These are phyloP conservation scores for Platyrinchus mystaceus DNA, from an alignment of 2,797 vertebrate genomes.

Conservation along the genomic window DNA sequence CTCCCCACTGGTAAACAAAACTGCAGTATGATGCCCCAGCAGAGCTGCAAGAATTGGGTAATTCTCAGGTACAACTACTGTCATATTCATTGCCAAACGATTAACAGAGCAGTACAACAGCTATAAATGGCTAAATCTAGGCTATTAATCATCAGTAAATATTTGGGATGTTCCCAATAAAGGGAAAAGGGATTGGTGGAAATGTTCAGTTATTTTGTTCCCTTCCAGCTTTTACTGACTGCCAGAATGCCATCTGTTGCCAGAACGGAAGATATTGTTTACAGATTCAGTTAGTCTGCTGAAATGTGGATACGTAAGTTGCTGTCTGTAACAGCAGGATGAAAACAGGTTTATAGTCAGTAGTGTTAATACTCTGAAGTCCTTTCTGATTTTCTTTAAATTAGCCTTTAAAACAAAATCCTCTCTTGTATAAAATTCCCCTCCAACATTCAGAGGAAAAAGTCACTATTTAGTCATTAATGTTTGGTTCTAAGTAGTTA, in stretches of 20 bases:
- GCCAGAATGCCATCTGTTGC: constrained; percentile 41
- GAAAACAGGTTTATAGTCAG: neutral
- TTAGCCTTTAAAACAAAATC: neutral
- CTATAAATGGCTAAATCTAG: neutral
- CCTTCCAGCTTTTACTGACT: constrained; percentile 21
- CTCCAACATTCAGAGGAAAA: neutral
- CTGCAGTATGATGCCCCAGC: neutral
- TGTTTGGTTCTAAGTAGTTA: neutral
- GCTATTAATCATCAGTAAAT: neutral
- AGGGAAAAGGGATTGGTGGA: neutral
- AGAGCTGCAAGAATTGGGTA: neutral
- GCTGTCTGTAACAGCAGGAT: neutral
- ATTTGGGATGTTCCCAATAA: neutral
- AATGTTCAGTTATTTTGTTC: neutral
- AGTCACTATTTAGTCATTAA: neutral
- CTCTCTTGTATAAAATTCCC: neutral
- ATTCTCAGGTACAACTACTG: neutral
- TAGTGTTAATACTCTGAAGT: neutral
- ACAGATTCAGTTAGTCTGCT: neutral
- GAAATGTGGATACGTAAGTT: neutral
- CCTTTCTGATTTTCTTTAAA: neutral
- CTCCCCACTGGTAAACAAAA: neutral
- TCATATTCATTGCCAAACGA: neutral
- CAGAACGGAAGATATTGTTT: constrained; percentile 25
- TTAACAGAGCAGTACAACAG: neutral